Conservation (phyloP, 2,888 invertebrate genomes). For the Spisula subtruncata region DNA sequence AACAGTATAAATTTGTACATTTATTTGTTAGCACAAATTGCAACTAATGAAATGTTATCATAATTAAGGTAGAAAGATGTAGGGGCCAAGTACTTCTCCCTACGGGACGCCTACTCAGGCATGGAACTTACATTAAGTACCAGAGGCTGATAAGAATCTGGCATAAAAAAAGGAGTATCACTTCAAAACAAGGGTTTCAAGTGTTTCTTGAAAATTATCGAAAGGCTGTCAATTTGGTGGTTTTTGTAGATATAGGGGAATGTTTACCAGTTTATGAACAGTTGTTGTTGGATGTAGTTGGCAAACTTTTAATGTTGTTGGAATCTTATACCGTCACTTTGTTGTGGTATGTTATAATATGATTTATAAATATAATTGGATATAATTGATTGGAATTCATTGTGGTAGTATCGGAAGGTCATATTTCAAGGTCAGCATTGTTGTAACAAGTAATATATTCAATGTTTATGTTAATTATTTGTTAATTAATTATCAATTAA, state of each 20-base stretch:
- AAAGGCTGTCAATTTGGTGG: constrained; percentile 45
- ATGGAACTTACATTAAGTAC: constrained; percentile 51
- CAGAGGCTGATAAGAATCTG: constrained; percentile 48
- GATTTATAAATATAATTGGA: constrained; percentile 16
- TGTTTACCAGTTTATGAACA: neutral
- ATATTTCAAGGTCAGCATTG: neutral
- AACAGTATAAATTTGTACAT: neutral
- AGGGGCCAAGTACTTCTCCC: constrained; percentile 45
- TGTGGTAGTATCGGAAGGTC: neutral
- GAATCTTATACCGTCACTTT: neutral
- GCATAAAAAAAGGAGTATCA: constrained; percentile 52
- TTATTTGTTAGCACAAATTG: constrained; percentile 7
- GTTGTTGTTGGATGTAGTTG: neutral
- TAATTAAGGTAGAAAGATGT: neutral
- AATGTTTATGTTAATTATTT: neutral
- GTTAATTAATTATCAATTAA: neutral
- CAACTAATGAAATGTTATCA: neutral
- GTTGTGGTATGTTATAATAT: neutral
- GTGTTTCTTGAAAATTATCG: constrained; percentile 39
- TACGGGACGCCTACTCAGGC: constrained; percentile 48
- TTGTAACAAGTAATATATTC: neutral
- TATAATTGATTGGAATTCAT: neutral
- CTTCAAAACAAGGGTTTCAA: constrained; percentile 45
- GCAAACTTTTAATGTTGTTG: neutral
- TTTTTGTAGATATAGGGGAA: constrained; percentile 24